Base-by-base conservation (phyloP, 2,113 vertebrate species). In the Otis tarda region DNA sequence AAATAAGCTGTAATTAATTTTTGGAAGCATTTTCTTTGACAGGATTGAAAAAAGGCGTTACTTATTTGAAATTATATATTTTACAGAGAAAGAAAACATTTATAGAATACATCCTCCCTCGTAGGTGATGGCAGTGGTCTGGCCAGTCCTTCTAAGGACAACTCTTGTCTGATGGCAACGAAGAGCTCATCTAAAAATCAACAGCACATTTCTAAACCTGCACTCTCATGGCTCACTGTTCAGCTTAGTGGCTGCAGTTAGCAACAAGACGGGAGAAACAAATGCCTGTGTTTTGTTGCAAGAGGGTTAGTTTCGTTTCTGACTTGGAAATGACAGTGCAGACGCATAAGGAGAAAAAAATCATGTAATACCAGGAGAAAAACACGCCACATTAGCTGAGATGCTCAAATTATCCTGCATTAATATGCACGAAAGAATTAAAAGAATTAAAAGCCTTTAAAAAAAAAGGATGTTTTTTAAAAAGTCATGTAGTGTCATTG, bases 381-480 rank as follows among this genome's bases (percentile, higher is more conserved):
- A 96, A 63, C 17, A 69, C 1, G 7, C 23, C 18, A 6, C 5
- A 0, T 57, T 39, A 35, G 33, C 33, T 52, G 76, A 60, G 82
- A 73, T 84, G 64, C 25, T 71, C 81, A 59, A 47, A 79, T 70
- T 78, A 81, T 41, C 57, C 75, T 64, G 57, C 50, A 60, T 94
- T 65, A 87, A 83, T 83, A 90, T 70, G 61, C 85, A 93, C 76
- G 4, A 30, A 84, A 90, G 83, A 93, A 85, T 65, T 19, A 69
- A 74, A 60, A 77, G 17, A 73, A 92, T 76, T 91, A 84, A 91
- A 89, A 87, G n/a, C 83, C 75, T 91, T 87, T 43, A 33, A 47
- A 33, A 81, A 31, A 70, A 69, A 61, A 78, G 59, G 47, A 49
- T 35, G 16, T 86, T 87, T 76, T 39, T 70, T 49, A 53, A 56